Evolutionary conservation across 92 coral and sea anemone genomes (phyloP), one percentile per base, ranked within the genome.

Genomic region (Epizoanthus ramosus): DNA sequence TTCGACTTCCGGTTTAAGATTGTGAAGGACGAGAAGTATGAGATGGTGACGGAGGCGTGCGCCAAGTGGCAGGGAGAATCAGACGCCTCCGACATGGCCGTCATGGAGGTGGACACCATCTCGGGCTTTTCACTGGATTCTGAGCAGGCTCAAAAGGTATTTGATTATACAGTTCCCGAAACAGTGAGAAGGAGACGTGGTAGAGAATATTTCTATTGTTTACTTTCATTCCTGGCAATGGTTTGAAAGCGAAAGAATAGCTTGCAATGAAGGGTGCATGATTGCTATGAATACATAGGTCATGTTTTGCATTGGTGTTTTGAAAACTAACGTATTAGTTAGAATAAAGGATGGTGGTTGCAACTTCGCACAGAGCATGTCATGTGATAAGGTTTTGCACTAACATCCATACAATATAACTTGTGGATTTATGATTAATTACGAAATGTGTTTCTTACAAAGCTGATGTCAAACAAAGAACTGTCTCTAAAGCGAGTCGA

Each of bases 81-180:
- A 0, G 86, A 85, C 9, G 69, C 85, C 43, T 96, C 99, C 13
- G 96, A 90, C 70, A 96, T 96, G 99, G 97, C 93, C 16, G 95
- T 96, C 54, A 88, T 96, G 93, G 99, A 96, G 84, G 85, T 96
- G 21, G 98, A 93, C 57, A 81, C 90, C 8, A 88, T 89, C 43
- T 92, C 98, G 0, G 99, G 99, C 19, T 96, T 96, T 47, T 72
- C 84, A 8, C 74, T 93, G 50, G 91, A 90, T 80, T 85, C 81
- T 70, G 92, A 96, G 56, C 75, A 66, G 56, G 86, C 93, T 50
- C 85, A 74, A 8, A 83, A 90, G 98, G 99, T 96, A 71, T 24
- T 37, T 23, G 3, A 21, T 74, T 61, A 3, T 2, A 6, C 43
- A 37, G 43, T 3, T 45, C 22, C 39, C 67, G 10, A 25, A 21